phyloP scores from a whole-genome alignment of 2,888 invertebrate genomes.

The Scaptomyza tumidula region DNA sequence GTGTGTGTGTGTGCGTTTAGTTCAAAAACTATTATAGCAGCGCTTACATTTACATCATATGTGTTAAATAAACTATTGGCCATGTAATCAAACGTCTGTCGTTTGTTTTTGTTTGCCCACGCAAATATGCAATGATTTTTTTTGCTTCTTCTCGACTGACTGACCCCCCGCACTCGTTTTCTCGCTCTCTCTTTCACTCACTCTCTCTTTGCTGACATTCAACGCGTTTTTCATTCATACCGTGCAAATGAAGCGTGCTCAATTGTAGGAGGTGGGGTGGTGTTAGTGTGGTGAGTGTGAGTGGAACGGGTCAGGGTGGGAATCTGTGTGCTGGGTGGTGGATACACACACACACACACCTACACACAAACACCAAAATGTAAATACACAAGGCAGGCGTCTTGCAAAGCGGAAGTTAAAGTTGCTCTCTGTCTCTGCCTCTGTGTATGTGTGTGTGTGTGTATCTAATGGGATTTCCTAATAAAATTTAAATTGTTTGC shows the following conservation, averaged over 20 bases:
- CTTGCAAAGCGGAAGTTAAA: conserved; percentile 71
- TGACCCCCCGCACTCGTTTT: conserved; percentile 9
- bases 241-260: conserved; percentile 70
- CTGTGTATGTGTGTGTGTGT: conserved; percentile 43
- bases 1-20: conserved; percentile 8
- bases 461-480: conserved; percentile 78
- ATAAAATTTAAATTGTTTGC: conserved; percentile 77
- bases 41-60: conserved; percentile 74
- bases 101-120: conserved; percentile 74
- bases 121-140: conserved; percentile 78
- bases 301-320: conserved; percentile 30
- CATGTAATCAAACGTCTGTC: conserved; percentile 6
- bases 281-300: conserved; percentile 14
- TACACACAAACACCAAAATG: not conserved
- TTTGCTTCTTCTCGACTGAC: conserved; percentile 14
- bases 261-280: conserved; percentile 45
- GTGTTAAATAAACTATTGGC: conserved; percentile 73
- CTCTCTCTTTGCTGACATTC: conserved; percentile 9
- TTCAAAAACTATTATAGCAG: conserved; percentile 70
- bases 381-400: conserved; percentile 35
- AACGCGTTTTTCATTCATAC: conserved; percentile 68
- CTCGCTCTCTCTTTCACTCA: conserved; percentile 5
- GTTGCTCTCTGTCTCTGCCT: conserved; percentile 34
- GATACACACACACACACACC: conserved; percentile 42
- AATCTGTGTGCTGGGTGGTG: conserved; percentile 50